Evolutionary conservation across 2,113 vertebrate genomes (phyloP), one percentile per base, ranked within the genome.

Genomic region (Tringa solitaria): DNA sequence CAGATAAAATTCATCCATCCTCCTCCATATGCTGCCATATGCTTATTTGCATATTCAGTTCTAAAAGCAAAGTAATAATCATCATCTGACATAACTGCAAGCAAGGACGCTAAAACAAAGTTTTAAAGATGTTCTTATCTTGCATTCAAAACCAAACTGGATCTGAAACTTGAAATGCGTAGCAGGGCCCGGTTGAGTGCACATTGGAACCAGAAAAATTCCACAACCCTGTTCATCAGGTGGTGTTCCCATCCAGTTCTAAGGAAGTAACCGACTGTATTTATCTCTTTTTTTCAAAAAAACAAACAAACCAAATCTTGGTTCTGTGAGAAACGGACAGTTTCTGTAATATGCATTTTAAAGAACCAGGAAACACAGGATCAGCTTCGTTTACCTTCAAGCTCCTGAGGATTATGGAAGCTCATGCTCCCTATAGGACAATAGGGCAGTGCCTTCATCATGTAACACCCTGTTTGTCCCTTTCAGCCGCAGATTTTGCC

Each of bases 61-160:
- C 85, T 95, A 79, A 93, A 92, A 94, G 77, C 46, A 84, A 94
- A 68, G 46, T 39, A 50, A 11, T 79, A 51, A 60, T 53, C 74
- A 51, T 92, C 39, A 60, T 46, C 72, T 77, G 72, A 67, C 45
- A 83, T 72, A 89, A 86, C 68, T 68, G 16, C 61, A 39, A 94
- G 24, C 24, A 86, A 89, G 90, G 22, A 12, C 60, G 51, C 46
- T 84, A 23, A 78, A 43, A 21, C 57, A 48, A 70, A 56, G 30
- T 48, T 89, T 70, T 73, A 75, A n/a, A 84, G 61, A n/a, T 81
- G 35, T 43, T 89, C 32, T 48, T 60, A 27, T 35, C 43, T 77
- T 41, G 23, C 41, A 19, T 84, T 48, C 43, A 83, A 68, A 90
- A 59, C 41, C n/a, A 70, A 80, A 33, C 19, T 68, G 67, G 12